These are phyloP conservation scores for Lepidurus packardi DNA, from an alignment of 1,140 invertebrate species.

Conservation along the genomic window DNA sequence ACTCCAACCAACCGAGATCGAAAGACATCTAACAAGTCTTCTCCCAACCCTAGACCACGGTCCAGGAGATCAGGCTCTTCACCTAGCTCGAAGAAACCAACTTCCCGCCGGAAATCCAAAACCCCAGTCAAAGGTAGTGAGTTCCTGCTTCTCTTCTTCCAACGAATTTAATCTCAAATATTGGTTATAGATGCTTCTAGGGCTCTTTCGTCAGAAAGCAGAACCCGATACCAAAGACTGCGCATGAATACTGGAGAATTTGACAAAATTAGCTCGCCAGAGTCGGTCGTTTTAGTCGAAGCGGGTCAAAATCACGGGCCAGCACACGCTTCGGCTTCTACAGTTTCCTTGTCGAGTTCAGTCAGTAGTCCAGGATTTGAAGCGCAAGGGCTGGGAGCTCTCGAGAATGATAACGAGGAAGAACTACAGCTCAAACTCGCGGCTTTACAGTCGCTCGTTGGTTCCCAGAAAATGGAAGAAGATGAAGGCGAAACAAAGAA, in stretches of 20 bases:
- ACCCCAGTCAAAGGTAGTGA: not conserved
- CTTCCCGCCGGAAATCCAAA: not conserved
- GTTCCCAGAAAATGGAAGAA: not conserved
- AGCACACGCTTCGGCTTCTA: not conserved
- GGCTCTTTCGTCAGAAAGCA: not conserved
- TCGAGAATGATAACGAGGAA: not conserved
- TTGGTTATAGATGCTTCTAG: not conserved
- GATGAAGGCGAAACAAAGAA: not conserved
- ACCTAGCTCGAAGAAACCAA: not conserved
- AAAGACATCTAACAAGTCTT: not conserved
- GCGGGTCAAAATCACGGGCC: not conserved
- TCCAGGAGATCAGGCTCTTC: not conserved
- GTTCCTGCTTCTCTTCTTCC: too few relatives aligned
- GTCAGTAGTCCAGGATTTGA: too few relatives aligned
- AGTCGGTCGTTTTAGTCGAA: not conserved
- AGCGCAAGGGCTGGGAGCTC: too few relatives aligned
- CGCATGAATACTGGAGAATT: not conserved
- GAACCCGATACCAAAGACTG: not conserved
- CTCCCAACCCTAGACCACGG: not conserved
- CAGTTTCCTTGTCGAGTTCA: not conserved
- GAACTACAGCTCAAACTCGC: conserved; percentile 3
- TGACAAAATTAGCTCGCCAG: not conserved
- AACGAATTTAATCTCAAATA: too few relatives aligned
- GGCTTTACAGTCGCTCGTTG: not conserved
- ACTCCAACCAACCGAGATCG: not conserved